Base-by-base conservation (phyloP, 2,113 vertebrate genomes). In the Brachyhypopomus occidentalis region DNA sequence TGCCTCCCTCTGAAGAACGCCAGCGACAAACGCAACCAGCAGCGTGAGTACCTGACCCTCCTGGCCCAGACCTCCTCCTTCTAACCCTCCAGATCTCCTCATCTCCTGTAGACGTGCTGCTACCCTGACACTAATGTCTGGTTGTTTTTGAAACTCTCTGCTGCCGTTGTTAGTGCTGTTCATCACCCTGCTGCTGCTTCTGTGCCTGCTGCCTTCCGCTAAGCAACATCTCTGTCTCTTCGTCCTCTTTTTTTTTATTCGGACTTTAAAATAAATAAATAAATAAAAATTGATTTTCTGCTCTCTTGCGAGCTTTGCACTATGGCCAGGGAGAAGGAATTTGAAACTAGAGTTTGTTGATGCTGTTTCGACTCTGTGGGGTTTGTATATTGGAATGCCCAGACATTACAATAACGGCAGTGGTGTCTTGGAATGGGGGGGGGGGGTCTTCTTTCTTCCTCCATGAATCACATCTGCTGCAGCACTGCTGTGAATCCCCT, bases 1-100 rank as follows among this genome's bases (percentile, higher is more conserved):
- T 94, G 93, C 84, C 89, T 94, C 77, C 92, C 93, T 12, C 87
- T 94, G 70, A 94, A 94, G 88, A 94, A 94, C 17, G 93, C 92
- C 75, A 93, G 91, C 20, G 93, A 93, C 86, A 94, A 92, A 73
- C 95, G 91, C 71, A 93, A 92, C 83, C 92, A 92, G 86, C 93
- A 92, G 77, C 89, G 93, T 94, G 76, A 92, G 92, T 90, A 73
- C 14, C 60, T 64, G 22, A 14, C 41, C 55, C 25, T 2, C 20
- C 8, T 12, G 0, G 12, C 45, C 45, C 45, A 14, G 12, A 52
- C 45, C 9, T 11, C 41, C 41, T 45, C 41, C 41, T 11, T 5
- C 41, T 45, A 6, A 8, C 6, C 9, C 9, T 45, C 2, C 12
- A 52, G 12, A 52, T 9, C 45, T 52, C 45, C 45, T 52, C 45